Evolutionary conservation across 2,888 invertebrate genomes (phyloP), one percentile per base, ranked within the genome.

Genomic region (Hypomecis atomaria): DNA sequence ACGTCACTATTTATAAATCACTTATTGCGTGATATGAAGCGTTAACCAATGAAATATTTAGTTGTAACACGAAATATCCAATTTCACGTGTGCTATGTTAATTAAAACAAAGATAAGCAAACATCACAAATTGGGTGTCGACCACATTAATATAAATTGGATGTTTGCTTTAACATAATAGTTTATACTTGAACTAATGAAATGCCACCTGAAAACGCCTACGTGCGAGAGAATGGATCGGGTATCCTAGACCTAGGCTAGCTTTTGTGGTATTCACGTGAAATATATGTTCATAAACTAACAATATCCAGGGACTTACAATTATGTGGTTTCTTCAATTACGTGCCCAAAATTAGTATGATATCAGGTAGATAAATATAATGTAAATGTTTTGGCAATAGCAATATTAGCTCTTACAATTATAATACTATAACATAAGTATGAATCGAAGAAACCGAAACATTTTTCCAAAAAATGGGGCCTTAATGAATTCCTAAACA

Each of bases 41-140:
- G 36, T 37, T 7, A 43, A 10, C 13, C 43, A 38, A 45, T 44
- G 33, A 47, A 47, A 56, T 34, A 48, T 47, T 48, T 43, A 59
- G 48, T 58, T 36, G 42, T 48, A 49, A 63, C 38, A 47, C 52
- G 9, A 45, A 57, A 62, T 47, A 53, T 42, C 37, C 43, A 62
- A 50, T 62, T 60, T 49, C 45, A 13, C 23, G 34, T 52, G 36
- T 57, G 9, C 62, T 44, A 42, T 53, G 59, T 59, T 64, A 69
- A 69, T 64, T 55, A 53, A 65, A 63, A 66, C 59, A 66, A 53
- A 64, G 53, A 59, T 63, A 59, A 61, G 52, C 63, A 61, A 58
- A 67, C 54, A 67, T 43, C 23, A 34, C 58, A 61, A 63, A 67
- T 63, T 63, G 57, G 42, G 45, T 58, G 63, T 61, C 60, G 37